A percentile compares a stretch with the other conserved stretches of the same genome.
Evolutionary conservation across 2,797 vertebrate genomes (phyloP).

Genomic region (Cyclura pinguis): DNA sequence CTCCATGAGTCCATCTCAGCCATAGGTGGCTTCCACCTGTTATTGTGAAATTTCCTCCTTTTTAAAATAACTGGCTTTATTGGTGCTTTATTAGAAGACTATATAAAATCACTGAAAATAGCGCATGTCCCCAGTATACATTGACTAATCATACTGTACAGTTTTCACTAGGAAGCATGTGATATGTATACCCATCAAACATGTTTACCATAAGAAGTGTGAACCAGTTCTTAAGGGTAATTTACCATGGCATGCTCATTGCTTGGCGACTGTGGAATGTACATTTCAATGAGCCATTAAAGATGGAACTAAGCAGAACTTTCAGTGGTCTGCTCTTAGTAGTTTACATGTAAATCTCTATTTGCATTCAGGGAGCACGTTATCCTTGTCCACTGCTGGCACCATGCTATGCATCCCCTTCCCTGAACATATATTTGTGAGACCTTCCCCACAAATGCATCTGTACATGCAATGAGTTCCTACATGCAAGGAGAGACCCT

Average conservation of each 20-base stretch:
- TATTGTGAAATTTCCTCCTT: neutral
- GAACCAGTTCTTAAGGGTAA: too few species aligned
- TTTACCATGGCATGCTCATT: too few species aligned
- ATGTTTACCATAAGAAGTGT: neutral
- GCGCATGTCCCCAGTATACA: too few species aligned
- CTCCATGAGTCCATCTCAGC: neutral
- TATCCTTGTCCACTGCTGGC: neutral
- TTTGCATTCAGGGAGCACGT: neutral
- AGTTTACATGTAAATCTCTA: too few species aligned
- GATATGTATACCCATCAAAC: neutral
- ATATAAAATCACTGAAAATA: too few species aligned
- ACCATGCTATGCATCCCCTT: neutral
- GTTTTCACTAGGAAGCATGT: neutral
- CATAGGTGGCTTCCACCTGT: too few species aligned
- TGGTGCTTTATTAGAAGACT: too few species aligned
- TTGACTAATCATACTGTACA: neutral
- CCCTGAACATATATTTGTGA: neutral
- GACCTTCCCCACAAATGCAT: neutral
- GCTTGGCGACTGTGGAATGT: neutral
- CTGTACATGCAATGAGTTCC: neutral
- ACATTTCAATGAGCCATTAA: neutral
- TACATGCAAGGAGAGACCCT: neutral
- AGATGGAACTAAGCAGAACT: neutral
- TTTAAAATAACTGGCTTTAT: neutral
- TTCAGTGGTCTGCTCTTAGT: neutral